Evolutionary conservation across 2,113 vertebrate species (phyloP).

Genomic region (Malurus melanocephalus): DNA sequence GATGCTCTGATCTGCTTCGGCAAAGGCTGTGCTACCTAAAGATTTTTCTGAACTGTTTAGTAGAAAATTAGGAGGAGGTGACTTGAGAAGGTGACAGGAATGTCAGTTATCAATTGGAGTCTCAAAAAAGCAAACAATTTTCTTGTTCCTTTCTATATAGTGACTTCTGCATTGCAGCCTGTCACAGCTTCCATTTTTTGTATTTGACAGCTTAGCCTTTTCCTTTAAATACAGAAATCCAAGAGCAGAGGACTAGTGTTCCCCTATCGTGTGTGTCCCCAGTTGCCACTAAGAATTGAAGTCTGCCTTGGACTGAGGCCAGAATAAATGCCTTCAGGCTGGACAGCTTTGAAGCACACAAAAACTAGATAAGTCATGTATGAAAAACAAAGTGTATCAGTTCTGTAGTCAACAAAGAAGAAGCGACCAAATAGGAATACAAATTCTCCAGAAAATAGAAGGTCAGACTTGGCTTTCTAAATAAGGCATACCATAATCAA

Average conservation of each 20-base stretch:
- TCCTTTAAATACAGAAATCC: conserved; percentile 12
- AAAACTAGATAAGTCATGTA: conserved; percentile 20
- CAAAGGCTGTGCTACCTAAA: conserved; percentile 2
- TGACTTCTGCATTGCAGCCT: conserved; percentile 16
- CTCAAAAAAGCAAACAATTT: not conserved
- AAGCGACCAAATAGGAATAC: not conserved
- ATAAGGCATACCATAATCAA: not conserved
- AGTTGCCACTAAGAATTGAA: conserved; percentile 12
- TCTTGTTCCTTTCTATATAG: conserved; percentile 15
- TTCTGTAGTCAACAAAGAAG: conserved; percentile 7
- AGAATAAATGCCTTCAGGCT: conserved; percentile 30
- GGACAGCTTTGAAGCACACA: conserved; percentile 17
- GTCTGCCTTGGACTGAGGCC: conserved; percentile 11
- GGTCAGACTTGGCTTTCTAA: not conserved
- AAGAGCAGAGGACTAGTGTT: not conserved
- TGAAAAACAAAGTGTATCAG: conserved; percentile 49
- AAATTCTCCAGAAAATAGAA: not conserved
- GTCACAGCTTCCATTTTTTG: not conserved
- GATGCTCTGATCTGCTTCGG: not conserved
- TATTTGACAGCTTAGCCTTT: conserved; percentile 22
- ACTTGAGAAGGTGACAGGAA: not conserved
- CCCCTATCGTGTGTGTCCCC: not conserved
- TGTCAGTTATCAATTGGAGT: conserved; percentile 3
- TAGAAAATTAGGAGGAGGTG: not conserved
- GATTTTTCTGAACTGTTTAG: not conserved